phyloP scores from a whole-genome alignment of 2,888 invertebrate genomes.

The Creontiades dilutus region DNA sequence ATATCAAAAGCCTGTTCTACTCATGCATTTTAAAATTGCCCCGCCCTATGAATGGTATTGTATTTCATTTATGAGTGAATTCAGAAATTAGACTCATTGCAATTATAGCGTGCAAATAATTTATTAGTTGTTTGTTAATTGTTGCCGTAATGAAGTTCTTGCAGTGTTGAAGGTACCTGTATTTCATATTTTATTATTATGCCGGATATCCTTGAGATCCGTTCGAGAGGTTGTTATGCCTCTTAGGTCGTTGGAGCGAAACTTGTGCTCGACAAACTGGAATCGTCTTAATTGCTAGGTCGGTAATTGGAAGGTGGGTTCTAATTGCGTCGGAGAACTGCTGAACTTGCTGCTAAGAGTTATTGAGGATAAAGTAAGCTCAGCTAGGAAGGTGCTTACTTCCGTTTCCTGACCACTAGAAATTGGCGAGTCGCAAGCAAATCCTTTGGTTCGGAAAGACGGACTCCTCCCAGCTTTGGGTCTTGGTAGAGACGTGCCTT shows the following conservation, averaged over 20 bases:
- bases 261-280: conserved; percentile 45
- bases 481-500: no score
- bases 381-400: not conserved
- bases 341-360: conserved; percentile 55
- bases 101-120: no score
- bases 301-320: conserved; percentile 62
- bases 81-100: no score
- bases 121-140: no score
- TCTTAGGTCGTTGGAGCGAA: conserved; percentile 7
- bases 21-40: no score
- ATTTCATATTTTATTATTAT: not conserved
- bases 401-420: conserved; percentile 5
- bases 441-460: not conserved
- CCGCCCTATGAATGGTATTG: no score
- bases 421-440: not conserved
- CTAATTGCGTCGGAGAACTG: conserved; percentile 58
- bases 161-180: not conserved
- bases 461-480: not conserved
- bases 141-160: no score
- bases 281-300: conserved; percentile 63
- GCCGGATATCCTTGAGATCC: not conserved
- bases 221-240: conserved; percentile 16
- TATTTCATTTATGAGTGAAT: no score
- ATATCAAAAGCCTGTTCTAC: no score
- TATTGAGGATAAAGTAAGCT: conserved; percentile 40